Percentiles rank a stretch among this genome's conserved stretches.
phyloP scores from a whole-genome alignment of 1,140 invertebrate genomes.

The Polypedilum vanderplanki region DNA sequence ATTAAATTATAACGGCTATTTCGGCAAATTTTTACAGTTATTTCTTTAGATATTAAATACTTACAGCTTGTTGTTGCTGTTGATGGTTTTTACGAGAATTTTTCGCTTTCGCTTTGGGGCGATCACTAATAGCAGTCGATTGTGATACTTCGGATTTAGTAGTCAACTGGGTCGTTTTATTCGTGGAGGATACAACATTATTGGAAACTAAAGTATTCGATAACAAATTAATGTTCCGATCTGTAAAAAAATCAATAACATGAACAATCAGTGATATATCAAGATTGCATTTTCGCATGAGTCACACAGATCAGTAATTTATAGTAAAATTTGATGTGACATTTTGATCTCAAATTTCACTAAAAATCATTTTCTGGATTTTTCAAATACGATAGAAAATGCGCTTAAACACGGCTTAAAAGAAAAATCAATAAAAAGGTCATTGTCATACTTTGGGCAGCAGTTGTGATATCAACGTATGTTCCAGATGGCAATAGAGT shows the following conservation, averaged over 20 bases:
- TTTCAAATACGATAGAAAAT: no score
- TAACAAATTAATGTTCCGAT: conserved; percentile 2
- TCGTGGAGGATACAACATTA: conserved; percentile 30
- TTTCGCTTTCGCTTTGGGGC: conserved; percentile 70
- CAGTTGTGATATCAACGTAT: conserved; percentile 33
- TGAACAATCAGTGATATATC: no score
- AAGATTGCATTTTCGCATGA: no score
- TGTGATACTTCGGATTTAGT: conserved; percentile 47
- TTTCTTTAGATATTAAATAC: conserved; percentile 30
- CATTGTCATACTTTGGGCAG: conserved; percentile 27
- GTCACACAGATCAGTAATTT: no score
- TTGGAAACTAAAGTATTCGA: neutral
- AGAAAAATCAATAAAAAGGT: neutral
- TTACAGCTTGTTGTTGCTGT: conserved; percentile 35
- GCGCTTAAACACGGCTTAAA: no score
- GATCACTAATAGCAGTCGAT: conserved; percentile 68
- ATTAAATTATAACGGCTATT: neutral
- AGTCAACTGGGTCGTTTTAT: conserved; percentile 39
- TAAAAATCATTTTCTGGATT: no score
- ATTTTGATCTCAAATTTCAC: no score
- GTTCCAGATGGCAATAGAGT: conserved; percentile 35
- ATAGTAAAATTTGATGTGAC: no score
- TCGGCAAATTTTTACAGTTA: neutral
- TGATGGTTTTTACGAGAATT: conserved; percentile 45
- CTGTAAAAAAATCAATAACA: neutral